phyloP scores from a whole-genome alignment of 64 coral and sea anemone genomes.

The Porites australiensis region DNA sequence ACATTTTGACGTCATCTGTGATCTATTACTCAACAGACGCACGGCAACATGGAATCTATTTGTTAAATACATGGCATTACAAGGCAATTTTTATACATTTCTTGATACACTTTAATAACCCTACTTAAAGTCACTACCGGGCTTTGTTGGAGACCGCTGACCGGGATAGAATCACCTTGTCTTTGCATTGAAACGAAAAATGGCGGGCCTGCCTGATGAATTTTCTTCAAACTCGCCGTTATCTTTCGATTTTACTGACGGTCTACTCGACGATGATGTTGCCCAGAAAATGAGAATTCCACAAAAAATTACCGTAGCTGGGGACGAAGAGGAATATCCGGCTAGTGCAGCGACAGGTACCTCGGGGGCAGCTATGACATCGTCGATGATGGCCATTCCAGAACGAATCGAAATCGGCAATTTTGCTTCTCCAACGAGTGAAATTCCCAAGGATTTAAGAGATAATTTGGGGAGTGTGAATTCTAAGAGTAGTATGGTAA shows the following conservation, averaged over 20 bases:
- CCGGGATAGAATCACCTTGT: neutral
- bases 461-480: conserved; percentile 72
- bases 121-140: no score
- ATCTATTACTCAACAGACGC: no score
- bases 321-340: conserved; percentile 36
- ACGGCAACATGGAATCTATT: no score
- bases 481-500: conserved; percentile 85
- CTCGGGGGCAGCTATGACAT: conserved; percentile 13
- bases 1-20: no score
- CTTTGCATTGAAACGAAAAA: neutral
- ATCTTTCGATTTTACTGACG: conserved; percentile 72
- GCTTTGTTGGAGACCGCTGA: neutral
- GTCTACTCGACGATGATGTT: conserved; percentile 43
- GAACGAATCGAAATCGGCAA: conserved; percentile 85
- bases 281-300: conserved; percentile 74
- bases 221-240: conserved; percentile 15
- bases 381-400: conserved; percentile 74
- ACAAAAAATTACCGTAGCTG: conserved; percentile 62
- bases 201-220: conserved; percentile 1
- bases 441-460: conserved; percentile 87
- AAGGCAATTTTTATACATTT: no score
- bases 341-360: neutral
- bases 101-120: no score
- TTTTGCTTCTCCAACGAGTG: conserved; percentile 45
- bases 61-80: no score